Base-by-base conservation (phyloP, 2,113 vertebrate species). In the Ia io region DNA sequence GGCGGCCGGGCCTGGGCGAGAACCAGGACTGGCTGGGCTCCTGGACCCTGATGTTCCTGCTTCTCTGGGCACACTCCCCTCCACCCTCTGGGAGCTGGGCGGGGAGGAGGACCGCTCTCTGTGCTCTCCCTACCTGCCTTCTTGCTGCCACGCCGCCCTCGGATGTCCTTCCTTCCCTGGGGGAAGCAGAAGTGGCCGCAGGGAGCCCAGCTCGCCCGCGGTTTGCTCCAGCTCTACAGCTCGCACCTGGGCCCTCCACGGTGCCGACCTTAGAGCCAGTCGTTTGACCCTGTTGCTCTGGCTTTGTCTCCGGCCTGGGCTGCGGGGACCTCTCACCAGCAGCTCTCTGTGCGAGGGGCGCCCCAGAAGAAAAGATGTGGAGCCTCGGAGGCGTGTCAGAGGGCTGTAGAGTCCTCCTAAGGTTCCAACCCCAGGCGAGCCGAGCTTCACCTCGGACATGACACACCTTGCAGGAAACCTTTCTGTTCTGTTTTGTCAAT, bases 1-100 rank as follows among this genome's bases (percentile, higher is more conserved):
- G 0, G 1, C n/a, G 9, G 14, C 56, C 0, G 25, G 59, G 5
- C 1, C 0, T 53, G 69, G 53, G 22, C 18, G n/a, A 61, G 35
- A 61, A 40, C 25, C 4, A 3, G 12, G 67, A 4, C 37, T 25
- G 40, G 6, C 53, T 35, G 49, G 6, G 35, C 7, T 42, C n/a
- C 47, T 42, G 32, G 32, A 9, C 70, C 44, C 44, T 42, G 42
- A 32, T 3, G 12, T 2, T 22, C 22, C 18, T 12, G 40, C 8
- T 30, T 40, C 7, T 17, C 51, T 18, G 14, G 22, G 63, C 32
- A 23, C 10, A 12, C 32, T 9, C 1, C 11, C 20, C 2, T 20
- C 28, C 6, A 6, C 22, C 12, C 25, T 44, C 76, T 18, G 30
- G 79, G 61, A 63, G 84, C 47, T 49, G 42, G 20, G 40, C 14